These are phyloP conservation scores for Xylota sylvarum DNA, from an alignment of 2,888 invertebrate species.

Conservation along the genomic window DNA sequence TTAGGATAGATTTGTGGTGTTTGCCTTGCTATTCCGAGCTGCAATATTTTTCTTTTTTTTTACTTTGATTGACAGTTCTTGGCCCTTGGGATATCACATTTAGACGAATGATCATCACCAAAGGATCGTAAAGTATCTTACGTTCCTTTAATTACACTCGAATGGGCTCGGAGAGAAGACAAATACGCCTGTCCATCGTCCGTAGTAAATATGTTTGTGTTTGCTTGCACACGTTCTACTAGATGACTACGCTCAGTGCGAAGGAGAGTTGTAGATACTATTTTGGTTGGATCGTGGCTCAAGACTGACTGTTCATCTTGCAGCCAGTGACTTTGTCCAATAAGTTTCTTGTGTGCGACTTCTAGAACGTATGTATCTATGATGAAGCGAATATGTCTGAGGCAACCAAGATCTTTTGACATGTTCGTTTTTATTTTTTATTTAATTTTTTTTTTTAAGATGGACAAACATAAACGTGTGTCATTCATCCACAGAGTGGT, in stretches of 20 bases:
- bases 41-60: conserved; percentile 5
- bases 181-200: conserved; percentile 69
- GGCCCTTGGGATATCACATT: conserved; percentile 75
- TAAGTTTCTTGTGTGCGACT: conserved; percentile 16
- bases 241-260: conserved; percentile 26
- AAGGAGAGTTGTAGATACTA: conserved; percentile 21
- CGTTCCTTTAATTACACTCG: conserved; percentile 76
- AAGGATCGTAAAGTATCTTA: conserved; percentile 71
- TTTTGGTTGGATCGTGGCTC: conserved; percentile 18
- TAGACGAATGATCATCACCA: conserved; percentile 75
- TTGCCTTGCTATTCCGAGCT: conserved; percentile 17
- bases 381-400: conserved; percentile 51
- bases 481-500: conserved; percentile 56
- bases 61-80: conserved; percentile 71
- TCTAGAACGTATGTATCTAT: conserved; percentile 29
- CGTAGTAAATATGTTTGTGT: conserved; percentile 49
- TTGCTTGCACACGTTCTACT: conserved; percentile 37
- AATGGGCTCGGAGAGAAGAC: conserved; percentile 64
- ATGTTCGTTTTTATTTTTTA: conserved; percentile 25
- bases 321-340: conserved; percentile 56
- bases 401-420: conserved; percentile 56
- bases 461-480: conserved; percentile 51
- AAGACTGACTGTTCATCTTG: conserved; percentile 37
- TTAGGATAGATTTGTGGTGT: conserved; percentile 39
- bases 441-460: conserved; percentile 15